phyloP scores from a whole-genome alignment of 2,888 invertebrate genomes.

The Drosophila melanosoma region DNA sequence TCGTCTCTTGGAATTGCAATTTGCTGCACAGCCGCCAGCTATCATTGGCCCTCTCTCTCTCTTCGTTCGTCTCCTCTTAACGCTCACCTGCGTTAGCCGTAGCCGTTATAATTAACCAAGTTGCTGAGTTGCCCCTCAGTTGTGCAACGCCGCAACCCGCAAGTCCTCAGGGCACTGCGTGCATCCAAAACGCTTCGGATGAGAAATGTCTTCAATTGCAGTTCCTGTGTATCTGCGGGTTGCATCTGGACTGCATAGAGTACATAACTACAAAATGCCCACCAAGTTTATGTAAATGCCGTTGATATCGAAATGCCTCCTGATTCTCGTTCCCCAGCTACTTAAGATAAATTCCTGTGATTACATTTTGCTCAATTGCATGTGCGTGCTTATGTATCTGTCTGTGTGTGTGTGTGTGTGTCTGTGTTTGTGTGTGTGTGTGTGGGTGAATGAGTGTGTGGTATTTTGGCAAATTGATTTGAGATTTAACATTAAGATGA shows the following conservation, averaged over 20 bases:
- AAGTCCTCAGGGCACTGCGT: neutral
- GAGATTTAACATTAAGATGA: slow-evolving; percentile 68
- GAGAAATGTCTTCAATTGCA: slow-evolving; percentile 79
- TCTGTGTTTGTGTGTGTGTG: slow-evolving; percentile 3
- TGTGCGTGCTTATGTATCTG: slow-evolving; percentile 41
- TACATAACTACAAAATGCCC: slow-evolving; percentile 63
- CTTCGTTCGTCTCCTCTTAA: slow-evolving; percentile 53
- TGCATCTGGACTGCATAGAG: slow-evolving; percentile 55
- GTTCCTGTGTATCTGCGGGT: slow-evolving; percentile 72
- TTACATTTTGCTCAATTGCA: slow-evolving; percentile 76
- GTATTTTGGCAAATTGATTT: slow-evolving; percentile 66
- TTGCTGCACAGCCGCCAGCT: slow-evolving; percentile 55
- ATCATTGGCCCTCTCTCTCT: slow-evolving; percentile 12
- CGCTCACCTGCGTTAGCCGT: slow-evolving; percentile 57
- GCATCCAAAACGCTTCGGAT: slow-evolving; percentile 48
- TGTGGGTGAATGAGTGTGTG: slow-evolving; percentile 23
- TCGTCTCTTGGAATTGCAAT: slow-evolving; percentile 74
- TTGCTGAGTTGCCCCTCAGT: slow-evolving; percentile 49
- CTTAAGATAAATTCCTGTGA: slow-evolving; percentile 76
- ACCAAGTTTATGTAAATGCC: slow-evolving; percentile 73
- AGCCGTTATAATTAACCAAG: slow-evolving; percentile 78
- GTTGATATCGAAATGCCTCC: slow-evolving; percentile 44
- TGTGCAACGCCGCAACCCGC: slow-evolving; percentile 18
- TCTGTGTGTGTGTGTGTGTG: slow-evolving; percentile 25
- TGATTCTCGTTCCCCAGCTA: slow-evolving; percentile 56